Evolutionary conservation across 1,140 invertebrate species (phyloP).

Genomic region (Rhagoletis zephyria): DNA sequence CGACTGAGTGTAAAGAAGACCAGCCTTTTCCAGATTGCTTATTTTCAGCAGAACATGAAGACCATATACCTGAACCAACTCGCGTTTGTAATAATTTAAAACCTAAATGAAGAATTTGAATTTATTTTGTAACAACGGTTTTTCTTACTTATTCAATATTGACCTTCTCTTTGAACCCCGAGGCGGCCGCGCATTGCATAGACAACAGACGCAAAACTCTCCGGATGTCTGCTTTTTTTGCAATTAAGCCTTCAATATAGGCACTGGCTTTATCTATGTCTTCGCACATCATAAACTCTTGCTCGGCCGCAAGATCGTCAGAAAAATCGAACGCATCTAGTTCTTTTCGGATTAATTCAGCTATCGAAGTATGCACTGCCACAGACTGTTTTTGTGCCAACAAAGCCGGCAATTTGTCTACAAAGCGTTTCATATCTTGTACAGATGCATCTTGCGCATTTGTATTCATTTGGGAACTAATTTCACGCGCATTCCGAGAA

Average conservation of each 20-base stretch:
- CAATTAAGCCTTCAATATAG: conserved; percentile 93
- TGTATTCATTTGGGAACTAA: conserved; percentile 90
- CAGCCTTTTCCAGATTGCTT: conserved; percentile 90
- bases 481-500: conserved; percentile 89
- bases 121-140: background rate
- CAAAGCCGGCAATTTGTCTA: conserved; percentile 90
- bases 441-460: conserved; percentile 89
- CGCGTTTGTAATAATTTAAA: conserved; percentile 92
- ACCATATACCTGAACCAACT: conserved; percentile 93
- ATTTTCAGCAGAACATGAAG: conserved; percentile 88
- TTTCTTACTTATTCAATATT: background rate
- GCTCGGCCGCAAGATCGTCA: conserved; percentile 80
- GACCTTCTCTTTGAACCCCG: conserved; percentile 91
- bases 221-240: conserved; percentile 84
- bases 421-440: conserved; percentile 94
- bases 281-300: conserved; percentile 92
- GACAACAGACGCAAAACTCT: conserved; percentile 91
- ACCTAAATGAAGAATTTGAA: conserved; percentile 34
- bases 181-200: conserved; percentile 89
- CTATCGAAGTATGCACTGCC: conserved; percentile 80
- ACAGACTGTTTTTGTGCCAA: conserved; percentile 89
- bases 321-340: conserved; percentile 75
- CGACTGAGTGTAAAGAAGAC: conserved; percentile 84
- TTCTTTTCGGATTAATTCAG: conserved; percentile 78
- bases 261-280: conserved; percentile 90